phyloP scores from a whole-genome alignment of 2,797 vertebrate genomes.

The Poecilia gillii region DNA sequence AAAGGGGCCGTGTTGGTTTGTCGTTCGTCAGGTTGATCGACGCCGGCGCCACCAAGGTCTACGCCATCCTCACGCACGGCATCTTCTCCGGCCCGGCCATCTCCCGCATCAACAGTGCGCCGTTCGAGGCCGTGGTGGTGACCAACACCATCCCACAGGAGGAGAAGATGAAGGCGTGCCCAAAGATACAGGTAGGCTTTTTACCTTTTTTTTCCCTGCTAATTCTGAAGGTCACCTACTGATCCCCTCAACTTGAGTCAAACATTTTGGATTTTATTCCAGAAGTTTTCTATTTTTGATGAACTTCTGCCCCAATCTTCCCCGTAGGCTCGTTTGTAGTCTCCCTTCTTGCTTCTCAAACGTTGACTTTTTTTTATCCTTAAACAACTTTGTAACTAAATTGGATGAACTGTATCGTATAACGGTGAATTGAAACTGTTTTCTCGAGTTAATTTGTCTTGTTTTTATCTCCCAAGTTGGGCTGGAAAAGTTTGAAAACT shows the following conservation, averaged over 20 bases:
- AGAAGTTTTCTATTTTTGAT: neutral
- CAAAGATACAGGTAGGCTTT: constrained; percentile 91
- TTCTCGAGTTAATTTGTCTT: too few species aligned
- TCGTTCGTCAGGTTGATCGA: constrained; percentile 82
- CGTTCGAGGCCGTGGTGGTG: constrained; percentile 94
- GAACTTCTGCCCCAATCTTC: neutral
- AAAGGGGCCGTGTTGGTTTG: too few species aligned
- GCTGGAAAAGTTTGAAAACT: too few species aligned
- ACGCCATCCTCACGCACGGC: constrained; percentile 95
- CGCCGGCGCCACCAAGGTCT: constrained; percentile 92
- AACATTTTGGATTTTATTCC: neutral
- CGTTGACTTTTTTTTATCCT: too few species aligned
- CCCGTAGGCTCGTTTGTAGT: too few species aligned
- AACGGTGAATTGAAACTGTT: too few species aligned
- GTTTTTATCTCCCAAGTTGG: too few species aligned
- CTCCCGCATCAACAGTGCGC: constrained; percentile 91
- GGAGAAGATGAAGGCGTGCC: constrained; percentile 94
- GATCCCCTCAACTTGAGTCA: neutral
- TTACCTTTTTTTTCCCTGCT: too few species aligned
- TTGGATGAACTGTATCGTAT: too few species aligned
- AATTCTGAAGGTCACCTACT: neutral
- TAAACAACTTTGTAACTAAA: too few species aligned
- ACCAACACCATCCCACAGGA: constrained; percentile 97
- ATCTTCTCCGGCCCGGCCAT: constrained; percentile 97
- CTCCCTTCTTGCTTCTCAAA: neutral